phyloP scores from a whole-genome alignment of 2,797 vertebrate genomes.

The Ctenopoma multispine region DNA sequence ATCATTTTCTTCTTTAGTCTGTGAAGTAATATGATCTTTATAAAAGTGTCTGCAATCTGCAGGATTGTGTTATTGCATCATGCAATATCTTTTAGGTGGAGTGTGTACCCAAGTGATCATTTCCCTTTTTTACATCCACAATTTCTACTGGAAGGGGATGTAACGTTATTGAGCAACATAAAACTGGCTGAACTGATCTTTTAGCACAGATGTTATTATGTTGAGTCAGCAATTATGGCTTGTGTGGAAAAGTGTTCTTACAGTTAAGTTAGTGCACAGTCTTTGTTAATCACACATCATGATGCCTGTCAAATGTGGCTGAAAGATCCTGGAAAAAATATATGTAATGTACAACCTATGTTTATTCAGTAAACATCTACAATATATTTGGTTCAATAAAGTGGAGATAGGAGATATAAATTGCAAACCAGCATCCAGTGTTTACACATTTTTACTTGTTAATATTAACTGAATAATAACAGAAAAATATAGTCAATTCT shows the following conservation, averaged over 20 bases:
- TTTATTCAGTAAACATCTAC: background rate
- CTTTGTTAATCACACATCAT: conserved; percentile 36
- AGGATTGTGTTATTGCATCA: conserved; percentile 5
- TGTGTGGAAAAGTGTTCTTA: conserved; percentile 29
- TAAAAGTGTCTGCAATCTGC: conserved; percentile 2
- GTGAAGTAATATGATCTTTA: conserved; percentile 2
- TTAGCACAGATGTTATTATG: conserved; percentile 43
- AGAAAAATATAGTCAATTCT: background rate
- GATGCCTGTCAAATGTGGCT: background rate
- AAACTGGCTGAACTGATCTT: conserved; percentile 45
- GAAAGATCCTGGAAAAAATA: background rate
- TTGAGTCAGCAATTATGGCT: conserved; percentile 58
- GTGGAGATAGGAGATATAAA: background rate
- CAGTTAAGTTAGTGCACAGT: conserved; percentile 26
- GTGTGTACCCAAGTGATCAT: conserved; percentile 52
- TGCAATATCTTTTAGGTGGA: conserved; percentile 43
- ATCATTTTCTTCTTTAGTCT: background rate
- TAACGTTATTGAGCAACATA: conserved; percentile 71
- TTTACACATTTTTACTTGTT: background rate
- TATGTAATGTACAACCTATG: background rate
- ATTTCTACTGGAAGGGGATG: conserved; percentile 66
- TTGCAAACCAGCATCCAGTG: background rate
- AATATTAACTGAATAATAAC: background rate
- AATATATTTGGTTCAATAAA: too few relatives aligned
- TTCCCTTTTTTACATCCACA: conserved; percentile 79